Conservation (phyloP, 2,888 invertebrate genomes). For the Erpobdella octoculata region DNA sequence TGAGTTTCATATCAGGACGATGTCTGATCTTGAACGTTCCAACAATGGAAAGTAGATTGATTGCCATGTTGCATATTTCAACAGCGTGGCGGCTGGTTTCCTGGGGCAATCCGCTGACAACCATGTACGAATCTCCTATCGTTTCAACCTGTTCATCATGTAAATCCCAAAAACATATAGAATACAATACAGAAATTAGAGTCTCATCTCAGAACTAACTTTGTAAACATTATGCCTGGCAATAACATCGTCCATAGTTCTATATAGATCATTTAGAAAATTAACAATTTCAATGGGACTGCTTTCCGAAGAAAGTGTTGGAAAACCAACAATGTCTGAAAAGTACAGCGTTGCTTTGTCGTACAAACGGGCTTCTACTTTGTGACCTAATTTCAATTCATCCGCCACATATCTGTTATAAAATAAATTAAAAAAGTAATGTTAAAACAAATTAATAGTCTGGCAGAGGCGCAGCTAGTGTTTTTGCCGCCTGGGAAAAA, state of each 20-base stretch:
- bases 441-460: too few species aligned
- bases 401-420: constrained; percentile 21
- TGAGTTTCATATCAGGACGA: constrained; percentile 36
- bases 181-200: background rate
- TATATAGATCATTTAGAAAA: constrained; percentile 29
- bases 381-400: constrained; percentile 21
- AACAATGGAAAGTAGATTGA: constrained; percentile 38
- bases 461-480: too few species aligned
- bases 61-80: constrained; percentile 38
- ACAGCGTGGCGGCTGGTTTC: constrained; percentile 34
- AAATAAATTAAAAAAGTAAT: too few species aligned
- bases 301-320: constrained; percentile 23
- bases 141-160: constrained; percentile 33
- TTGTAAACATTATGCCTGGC: constrained; percentile 30
- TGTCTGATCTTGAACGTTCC: constrained; percentile 37
- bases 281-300: constrained; percentile 29
- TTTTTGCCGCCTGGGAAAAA: too few species aligned
- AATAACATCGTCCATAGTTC: constrained; percentile 26
- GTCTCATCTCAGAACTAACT: background rate
- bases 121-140: constrained; percentile 38
- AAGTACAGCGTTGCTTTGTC: constrained; percentile 27
- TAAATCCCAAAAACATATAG: background rate
- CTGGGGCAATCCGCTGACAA: constrained; percentile 57
- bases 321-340: constrained; percentile 31
- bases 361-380: constrained; percentile 20